Percentiles rank a stretch among this genome's conserved stretches.
phyloP scores from a whole-genome alignment of 1,140 invertebrate genomes.

The Brachionus paranguensis region DNA sequence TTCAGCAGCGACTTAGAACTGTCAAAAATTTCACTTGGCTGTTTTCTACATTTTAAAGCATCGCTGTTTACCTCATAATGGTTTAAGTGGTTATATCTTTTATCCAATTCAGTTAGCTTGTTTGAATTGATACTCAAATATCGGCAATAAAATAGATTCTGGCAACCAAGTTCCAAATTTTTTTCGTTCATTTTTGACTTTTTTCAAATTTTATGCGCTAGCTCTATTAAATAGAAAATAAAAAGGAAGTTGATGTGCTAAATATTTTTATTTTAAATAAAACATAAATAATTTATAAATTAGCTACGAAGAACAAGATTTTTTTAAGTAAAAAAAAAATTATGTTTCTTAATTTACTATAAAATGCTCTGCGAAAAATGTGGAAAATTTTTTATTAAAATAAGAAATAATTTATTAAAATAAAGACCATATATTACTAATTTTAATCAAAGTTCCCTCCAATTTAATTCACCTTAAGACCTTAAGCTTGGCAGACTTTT shows the following conservation, averaged over 20 bases:
- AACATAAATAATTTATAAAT: background rate
- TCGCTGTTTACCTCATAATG: background rate
- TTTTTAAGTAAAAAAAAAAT: background rate
- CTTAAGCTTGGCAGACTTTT: background rate
- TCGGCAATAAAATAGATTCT: background rate
- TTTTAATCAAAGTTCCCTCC: background rate
- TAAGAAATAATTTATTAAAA: background rate
- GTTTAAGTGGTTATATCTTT: background rate
- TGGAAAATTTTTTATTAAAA: background rate
- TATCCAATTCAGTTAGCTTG: background rate
- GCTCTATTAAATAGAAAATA: background rate
- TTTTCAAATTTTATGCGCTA: background rate
- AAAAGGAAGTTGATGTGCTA: constrained; percentile 23
- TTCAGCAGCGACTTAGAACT: background rate
- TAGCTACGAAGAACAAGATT: background rate
- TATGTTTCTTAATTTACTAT: background rate
- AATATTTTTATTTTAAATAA: background rate
- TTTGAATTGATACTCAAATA: background rate
- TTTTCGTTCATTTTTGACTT: background rate
- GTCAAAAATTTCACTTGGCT: background rate
- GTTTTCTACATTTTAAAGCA: background rate
- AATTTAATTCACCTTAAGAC: background rate
- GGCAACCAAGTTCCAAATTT: background rate
- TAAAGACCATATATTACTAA: background rate
- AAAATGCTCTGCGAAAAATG: background rate